Base-by-base conservation (phyloP, 37 sponge, comb jelly and placozoan species). In the Beroe ovata region DNA sequence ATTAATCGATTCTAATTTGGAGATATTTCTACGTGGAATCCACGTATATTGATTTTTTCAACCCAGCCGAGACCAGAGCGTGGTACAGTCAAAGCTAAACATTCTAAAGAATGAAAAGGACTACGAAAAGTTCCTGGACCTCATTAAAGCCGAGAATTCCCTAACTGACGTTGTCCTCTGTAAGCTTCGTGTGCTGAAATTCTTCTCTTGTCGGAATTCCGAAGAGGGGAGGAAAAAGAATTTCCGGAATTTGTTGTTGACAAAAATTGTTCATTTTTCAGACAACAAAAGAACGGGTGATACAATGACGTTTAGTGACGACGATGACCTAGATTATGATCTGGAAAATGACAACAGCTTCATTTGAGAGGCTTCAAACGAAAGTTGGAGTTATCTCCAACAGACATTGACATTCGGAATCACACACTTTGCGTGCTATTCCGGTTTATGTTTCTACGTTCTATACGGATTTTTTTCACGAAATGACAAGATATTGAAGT, bases 131-230 rank as follows among this genome's bases (percentile, higher is more conserved):
- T 66, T 66, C 30, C 36, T 66, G 14, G 69, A 66, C 1, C 33
- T 66, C 2, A 32, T 66, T 3, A 66, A 66, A 30, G 30, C 33
- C 8, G 69, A 66, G 30, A 66, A 66, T 32, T 66, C 69, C 1
- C 69, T 66, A 16, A 66, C 69, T 18, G 69, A 66, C 69, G 69
- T 66, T 18, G 69, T 66, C 18, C 16, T 66, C 16, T 66, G 69
- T 66, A 66, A 66, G 69, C 14, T 47, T 47, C 54, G 11, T 11
- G 54, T 11, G 11, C 11, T 16, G 6, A 6, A 47, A 47, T 47
- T 6, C 54, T 11, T 47, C 11, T 47, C 6, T 11, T 47, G 6
- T 47, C 54, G 54, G 54, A 47, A 47, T 47, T 47, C 54, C 54
- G 11, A 47, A 6, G 54, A 47, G 54, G 54, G 54, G 6, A n/a